Conservation (phyloP, 1,140 invertebrate genomes). For the Micrasema minimum region DNA sequence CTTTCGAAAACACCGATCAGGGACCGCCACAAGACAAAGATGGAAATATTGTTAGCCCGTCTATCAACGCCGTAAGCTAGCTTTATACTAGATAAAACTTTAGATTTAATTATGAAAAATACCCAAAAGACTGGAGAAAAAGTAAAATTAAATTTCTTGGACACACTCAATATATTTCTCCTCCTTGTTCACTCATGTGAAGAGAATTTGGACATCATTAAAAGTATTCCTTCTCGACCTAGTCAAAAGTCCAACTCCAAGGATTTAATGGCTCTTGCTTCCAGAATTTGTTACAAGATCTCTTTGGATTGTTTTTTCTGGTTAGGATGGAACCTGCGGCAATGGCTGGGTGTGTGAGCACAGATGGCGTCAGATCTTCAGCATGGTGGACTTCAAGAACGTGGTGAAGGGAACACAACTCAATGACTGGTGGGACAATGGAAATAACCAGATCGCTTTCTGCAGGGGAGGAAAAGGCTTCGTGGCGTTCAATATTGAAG, state of each 20-base stretch:
- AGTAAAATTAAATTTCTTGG: too few relatives aligned
- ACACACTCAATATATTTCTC: too few relatives aligned
- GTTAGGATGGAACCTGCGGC: slow-evolving; percentile 69
- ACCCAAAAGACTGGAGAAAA: too few relatives aligned
- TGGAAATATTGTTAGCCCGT: slow-evolving; percentile 69
- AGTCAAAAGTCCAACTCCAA: too few relatives aligned
- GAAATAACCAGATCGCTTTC: slow-evolving; percentile 76
- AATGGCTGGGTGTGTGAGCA: slow-evolving; percentile 89
- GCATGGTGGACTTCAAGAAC: slow-evolving; percentile 79
- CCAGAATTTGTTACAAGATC: too few relatives aligned
- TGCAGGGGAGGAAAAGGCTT: slow-evolving; percentile 73
- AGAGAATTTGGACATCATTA: too few relatives aligned
- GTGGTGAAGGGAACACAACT: slow-evolving; percentile 65
- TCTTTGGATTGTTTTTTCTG: too few relatives aligned
- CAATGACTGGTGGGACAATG: slow-evolving; percentile 75
- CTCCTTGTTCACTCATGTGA: too few relatives aligned
- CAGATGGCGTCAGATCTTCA: slow-evolving; percentile 79
- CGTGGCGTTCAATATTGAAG: slow-evolving; percentile 72
- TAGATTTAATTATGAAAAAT: too few relatives aligned
- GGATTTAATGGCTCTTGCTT: too few relatives aligned
- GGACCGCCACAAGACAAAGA: slow-evolving; percentile 61
- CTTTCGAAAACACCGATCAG: slow-evolving; percentile 60
- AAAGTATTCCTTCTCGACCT: too few relatives aligned
- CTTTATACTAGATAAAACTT: too few relatives aligned
- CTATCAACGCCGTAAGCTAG: slow-evolving; percentile 61